A percentile compares a stretch with the other conserved stretches of the same genome.
Conservation (phyloP, 2,113 vertebrate species). For the Rhinopomastus cyanomelas region DNA sequence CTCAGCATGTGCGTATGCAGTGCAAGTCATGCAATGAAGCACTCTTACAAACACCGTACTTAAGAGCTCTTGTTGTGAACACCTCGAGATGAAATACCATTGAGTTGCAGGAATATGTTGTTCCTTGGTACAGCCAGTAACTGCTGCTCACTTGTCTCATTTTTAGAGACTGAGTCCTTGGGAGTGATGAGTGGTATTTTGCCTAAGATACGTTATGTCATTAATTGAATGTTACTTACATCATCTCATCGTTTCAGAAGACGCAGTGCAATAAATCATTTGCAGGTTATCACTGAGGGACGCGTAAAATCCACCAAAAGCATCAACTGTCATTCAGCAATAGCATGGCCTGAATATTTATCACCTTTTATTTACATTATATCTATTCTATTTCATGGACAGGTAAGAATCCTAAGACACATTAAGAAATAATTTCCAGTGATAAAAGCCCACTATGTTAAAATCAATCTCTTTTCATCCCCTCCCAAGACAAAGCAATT, state of each 20-base stretch:
- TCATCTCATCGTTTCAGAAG: neutral
- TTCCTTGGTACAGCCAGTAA: neutral
- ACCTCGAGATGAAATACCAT: neutral
- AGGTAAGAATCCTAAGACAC: neutral
- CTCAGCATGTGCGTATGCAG: neutral
- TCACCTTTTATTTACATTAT: slow-evolving; percentile 12
- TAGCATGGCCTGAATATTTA: slow-evolving; percentile 29
- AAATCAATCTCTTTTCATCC: slow-evolving; percentile 2
- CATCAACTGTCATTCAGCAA: neutral
- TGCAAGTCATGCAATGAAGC: neutral
- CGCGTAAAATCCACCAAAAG: slow-evolving; percentile 25
- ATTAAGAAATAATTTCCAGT: neutral
- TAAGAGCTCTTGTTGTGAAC: neutral
- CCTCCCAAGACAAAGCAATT: neutral
- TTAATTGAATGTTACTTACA: slow-evolving; percentile 37
- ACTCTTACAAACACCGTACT: neutral
- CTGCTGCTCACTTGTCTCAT: slow-evolving; percentile 11
- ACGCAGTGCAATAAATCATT: neutral
- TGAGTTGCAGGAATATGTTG: neutral
- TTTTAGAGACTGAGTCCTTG: neutral
- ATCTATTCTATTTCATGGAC: neutral
- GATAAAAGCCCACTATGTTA: neutral
- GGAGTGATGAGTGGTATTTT: neutral
- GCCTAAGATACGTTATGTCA: slow-evolving; percentile 13
- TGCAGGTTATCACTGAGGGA: slow-evolving; percentile 15